Percentiles rank a stretch among this genome's conserved stretches.
These are phyloP conservation scores for Seira musarum DNA, from an alignment of 2,888 invertebrate species.

Conservation along the genomic window DNA sequence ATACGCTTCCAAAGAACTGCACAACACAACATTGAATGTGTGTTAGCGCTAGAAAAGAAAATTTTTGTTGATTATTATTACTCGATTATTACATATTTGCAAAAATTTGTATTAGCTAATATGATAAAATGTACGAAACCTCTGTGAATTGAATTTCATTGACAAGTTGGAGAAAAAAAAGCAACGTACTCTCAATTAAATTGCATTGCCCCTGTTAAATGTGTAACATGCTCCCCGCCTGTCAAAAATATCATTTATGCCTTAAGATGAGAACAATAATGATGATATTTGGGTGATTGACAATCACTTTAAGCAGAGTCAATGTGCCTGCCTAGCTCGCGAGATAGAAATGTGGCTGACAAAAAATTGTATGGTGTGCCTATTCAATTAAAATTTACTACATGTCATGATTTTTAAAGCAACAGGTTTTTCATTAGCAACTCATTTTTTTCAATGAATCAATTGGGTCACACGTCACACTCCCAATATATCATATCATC, in stretches of 20 bases:
- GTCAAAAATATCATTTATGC: not conserved
- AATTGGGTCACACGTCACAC: constrained; percentile 10
- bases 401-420: constrained; percentile 26
- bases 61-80: too few species aligned
- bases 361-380: not conserved
- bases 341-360: too few species aligned
- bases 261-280: not conserved
- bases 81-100: too few species aligned
- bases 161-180: not conserved
- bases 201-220: not conserved
- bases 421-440: constrained; percentile 32
- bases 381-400: not conserved
- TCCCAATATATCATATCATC: not conserved
- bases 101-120: too few species aligned
- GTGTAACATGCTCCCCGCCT: not conserved
- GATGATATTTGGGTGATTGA: not conserved
- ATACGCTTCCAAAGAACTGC: too few species aligned
- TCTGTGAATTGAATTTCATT: not conserved
- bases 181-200: not conserved
- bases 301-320: constrained; percentile 7
- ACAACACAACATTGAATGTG: too few species aligned
- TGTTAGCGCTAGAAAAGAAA: too few species aligned
- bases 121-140: not conserved
- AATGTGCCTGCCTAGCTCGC: not conserved
- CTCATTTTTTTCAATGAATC: constrained; percentile 3